A percentile compares a stretch with the other conserved stretches of the same genome.
Evolutionary conservation across 1,140 invertebrate genomes (phyloP).

Genomic region (Drosophila fuyamai): DNA sequence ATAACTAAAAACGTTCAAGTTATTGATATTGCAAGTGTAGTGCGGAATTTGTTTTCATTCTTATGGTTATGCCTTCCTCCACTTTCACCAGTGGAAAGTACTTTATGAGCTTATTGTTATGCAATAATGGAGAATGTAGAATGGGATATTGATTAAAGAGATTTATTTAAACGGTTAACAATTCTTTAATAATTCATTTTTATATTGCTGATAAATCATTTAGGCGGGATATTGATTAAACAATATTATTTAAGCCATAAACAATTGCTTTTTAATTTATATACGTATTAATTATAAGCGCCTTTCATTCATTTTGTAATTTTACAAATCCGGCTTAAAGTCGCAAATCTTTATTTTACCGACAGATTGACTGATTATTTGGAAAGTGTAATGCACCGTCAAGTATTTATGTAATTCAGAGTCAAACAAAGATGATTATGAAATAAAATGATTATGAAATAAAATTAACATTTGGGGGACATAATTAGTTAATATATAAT

Average conservation of each 20-base stretch:
- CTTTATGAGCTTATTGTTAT: not conserved
- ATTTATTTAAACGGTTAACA: not conserved
- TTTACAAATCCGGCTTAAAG: too few relatives aligned
- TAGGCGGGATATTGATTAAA: not conserved
- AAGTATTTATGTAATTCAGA: too few relatives aligned
- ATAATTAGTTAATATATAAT: too few relatives aligned
- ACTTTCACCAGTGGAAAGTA: constrained; percentile 5
- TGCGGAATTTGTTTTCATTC: constrained; percentile 36
- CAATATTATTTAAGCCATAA: not conserved
- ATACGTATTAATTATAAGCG: too few relatives aligned
- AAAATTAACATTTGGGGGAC: not conserved
- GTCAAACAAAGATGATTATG: not conserved
- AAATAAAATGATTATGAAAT: not conserved
- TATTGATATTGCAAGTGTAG: constrained; percentile 77
- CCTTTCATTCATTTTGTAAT: too few relatives aligned
- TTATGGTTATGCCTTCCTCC: not conserved
- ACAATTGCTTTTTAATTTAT: not conserved
- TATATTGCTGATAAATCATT: not conserved
- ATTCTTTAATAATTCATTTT: not conserved
- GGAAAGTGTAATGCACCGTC: too few relatives aligned
- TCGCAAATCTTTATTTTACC: too few relatives aligned
- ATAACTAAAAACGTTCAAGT: constrained; percentile 74
- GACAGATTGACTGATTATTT: too few relatives aligned
- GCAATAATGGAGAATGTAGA: not conserved
- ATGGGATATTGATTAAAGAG: not conserved